Base-by-base conservation (phyloP, 2,888 invertebrate species). In the Stenodema calcarata region DNA sequence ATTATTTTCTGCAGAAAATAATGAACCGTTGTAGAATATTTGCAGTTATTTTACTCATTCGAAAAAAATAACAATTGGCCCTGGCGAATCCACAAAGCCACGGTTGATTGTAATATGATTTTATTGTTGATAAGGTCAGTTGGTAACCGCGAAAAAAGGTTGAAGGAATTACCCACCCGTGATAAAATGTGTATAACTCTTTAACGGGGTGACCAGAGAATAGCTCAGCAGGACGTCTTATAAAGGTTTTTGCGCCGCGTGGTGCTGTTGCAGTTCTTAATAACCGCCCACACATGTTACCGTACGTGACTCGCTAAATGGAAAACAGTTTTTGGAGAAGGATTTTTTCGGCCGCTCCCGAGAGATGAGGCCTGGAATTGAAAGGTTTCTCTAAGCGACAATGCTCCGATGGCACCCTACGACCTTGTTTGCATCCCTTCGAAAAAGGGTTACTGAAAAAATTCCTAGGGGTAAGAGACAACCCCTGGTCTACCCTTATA, bases 361-460 rank as follows among this genome's bases (percentile, higher is more conserved):
- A 14, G 35, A 54, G 54, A 54, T 54, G 54, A 54, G n/a, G 54
- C 18, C n/a, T n/a, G 42, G 76, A 41, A 76, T 76, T 76, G 41
- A 76, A 76, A 42, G 42, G 76, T 76, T 76, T 76, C 18, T 18
- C 23, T n/a, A n/a, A n/a, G 35, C 41, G 27, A 23, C 42, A 42
- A 23, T 41, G 35, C 54, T 4, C 28, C 75, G 28, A 4, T 0
- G 35, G 28, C 76, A 76, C 76, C 76, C 76, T 42, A 23, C 76
- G 23, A 42, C 42, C 76, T 76, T 76, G 76, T 76, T 76, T 76
- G 76, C 76, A 76, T 76, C 76, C 76, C 76, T 42, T 12, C 41
- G 42, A 76, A 76, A 76, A 76, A 76, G 76, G 76, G 76, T 76
- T 76, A 41, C 70, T 70, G 28, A 70, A 70, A 70, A 70, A 70